Evolutionary conservation across 1,140 invertebrate genomes (phyloP).

Genomic region (Meloidogyne chitwoodi): DNA sequence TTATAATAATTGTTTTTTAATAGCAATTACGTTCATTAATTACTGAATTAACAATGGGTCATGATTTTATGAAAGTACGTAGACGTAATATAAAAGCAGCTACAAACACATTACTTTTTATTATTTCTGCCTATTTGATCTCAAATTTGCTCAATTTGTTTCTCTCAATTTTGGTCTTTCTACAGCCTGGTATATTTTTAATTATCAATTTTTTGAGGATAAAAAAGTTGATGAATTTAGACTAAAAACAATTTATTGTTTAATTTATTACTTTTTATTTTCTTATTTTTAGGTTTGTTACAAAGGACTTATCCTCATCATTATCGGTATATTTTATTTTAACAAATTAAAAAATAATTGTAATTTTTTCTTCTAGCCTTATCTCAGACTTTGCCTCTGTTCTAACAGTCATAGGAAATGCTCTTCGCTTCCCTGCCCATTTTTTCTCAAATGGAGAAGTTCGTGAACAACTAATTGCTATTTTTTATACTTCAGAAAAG

Average conservation of each 20-base stretch:
- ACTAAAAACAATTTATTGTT: background rate
- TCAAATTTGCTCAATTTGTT: constrained; percentile 52
- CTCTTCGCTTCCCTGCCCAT: constrained; percentile 54
- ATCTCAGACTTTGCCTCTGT: constrained; percentile 43
- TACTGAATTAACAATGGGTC: constrained; percentile 53
- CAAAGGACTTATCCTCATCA: constrained; percentile 42
- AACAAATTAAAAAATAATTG: background rate
- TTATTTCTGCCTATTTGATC: constrained; percentile 55
- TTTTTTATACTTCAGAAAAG: constrained; percentile 10
- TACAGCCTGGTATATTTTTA: constrained; percentile 44
- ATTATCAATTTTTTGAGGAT: background rate
- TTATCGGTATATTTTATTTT: constrained; percentile 20
- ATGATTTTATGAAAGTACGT: constrained; percentile 54
- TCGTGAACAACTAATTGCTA: constrained; percentile 35
- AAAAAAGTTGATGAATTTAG: too few relatives aligned
- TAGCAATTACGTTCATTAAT: constrained; percentile 53
- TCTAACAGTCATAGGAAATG: constrained; percentile 54
- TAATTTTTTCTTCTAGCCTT: constrained; percentile 16
- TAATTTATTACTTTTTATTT: background rate
- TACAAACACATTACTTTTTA: constrained; percentile 53
- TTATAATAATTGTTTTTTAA: background rate
- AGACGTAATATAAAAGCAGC: constrained; percentile 46
- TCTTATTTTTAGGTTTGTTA: constrained; percentile 41
- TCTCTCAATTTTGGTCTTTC: constrained; percentile 48
- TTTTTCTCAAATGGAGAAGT: constrained; percentile 51